A percentile compares a stretch with the other conserved stretches of the same genome.
These are phyloP conservation scores for Cathartes aura DNA, from an alignment of 2,113 vertebrate species.

Conservation along the genomic window DNA sequence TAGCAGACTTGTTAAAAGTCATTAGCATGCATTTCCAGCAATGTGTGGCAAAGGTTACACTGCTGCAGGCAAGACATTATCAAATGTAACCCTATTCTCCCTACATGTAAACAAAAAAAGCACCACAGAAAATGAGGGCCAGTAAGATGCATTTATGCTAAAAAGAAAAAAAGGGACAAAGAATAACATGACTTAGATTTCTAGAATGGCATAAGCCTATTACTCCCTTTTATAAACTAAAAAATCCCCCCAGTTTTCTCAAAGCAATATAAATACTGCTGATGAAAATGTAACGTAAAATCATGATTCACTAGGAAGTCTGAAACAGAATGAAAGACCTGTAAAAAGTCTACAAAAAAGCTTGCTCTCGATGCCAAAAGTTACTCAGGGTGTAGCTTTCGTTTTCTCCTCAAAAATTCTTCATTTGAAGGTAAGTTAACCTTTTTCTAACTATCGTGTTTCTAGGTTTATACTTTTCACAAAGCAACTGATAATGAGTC, in stretches of 20 bases:
- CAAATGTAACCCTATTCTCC: background rate
- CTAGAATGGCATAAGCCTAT: background rate
- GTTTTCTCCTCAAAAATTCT: background rate
- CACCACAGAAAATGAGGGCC: background rate
- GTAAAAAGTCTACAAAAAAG: background rate
- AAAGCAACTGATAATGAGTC: background rate
- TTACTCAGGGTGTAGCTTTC: background rate
- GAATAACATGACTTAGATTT: background rate
- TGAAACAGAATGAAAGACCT: background rate
- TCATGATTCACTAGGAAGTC: background rate
- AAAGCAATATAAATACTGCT: background rate
- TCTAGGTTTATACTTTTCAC: background rate
- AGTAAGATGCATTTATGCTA: background rate
- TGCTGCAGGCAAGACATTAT: background rate
- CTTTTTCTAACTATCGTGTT: background rate
- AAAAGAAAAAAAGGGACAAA: background rate
- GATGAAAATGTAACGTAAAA: background rate
- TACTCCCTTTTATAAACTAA: background rate
- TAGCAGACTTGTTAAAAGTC: background rate
- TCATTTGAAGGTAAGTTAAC: background rate
- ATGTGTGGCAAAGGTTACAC: background rate
- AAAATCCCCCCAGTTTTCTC: background rate
- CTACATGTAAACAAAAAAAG: background rate
- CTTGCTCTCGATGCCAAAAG: background rate
- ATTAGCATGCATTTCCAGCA: constrained; percentile 1